phyloP scores from a whole-genome alignment of 2,888 invertebrate genomes.

The Eupithecia exiguata region DNA sequence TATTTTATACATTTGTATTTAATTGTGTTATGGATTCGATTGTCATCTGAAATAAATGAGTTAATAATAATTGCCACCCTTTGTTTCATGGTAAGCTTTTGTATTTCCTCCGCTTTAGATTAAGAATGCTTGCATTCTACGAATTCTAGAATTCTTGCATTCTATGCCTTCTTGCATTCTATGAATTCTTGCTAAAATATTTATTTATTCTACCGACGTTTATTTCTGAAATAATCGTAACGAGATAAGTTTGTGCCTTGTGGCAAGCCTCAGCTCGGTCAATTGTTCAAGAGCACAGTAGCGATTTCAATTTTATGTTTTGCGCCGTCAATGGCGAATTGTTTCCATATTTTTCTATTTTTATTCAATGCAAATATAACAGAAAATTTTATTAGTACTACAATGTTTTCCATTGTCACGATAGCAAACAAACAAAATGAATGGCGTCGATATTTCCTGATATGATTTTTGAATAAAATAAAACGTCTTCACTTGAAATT shows the following conservation, averaged over 20 bases:
- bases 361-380: slow-evolving; percentile 43
- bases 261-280: slow-evolving; percentile 47
- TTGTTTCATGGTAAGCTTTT: not conserved
- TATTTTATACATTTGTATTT: too few species aligned
- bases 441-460: not conserved
- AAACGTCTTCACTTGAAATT: not conserved
- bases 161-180: too few species aligned
- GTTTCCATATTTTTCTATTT: slow-evolving; percentile 40
- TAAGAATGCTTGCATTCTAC: too few species aligned
- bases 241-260: slow-evolving; percentile 27
- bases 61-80: not conserved
- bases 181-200: not conserved
- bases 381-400: slow-evolving; percentile 19
- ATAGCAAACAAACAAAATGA: not conserved
- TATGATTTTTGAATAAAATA: not conserved
- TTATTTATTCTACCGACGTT: not conserved
- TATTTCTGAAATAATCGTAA: not conserved
- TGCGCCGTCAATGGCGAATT: slow-evolving; percentile 41
- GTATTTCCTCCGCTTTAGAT: too few species aligned
- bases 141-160: too few species aligned
- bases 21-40: too few species aligned
- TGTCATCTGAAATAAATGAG: too few species aligned
- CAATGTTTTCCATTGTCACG: not conserved
- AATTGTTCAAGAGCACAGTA: slow-evolving; percentile 55
- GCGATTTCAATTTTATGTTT: slow-evolving; percentile 55